phyloP scores from a whole-genome alignment of 2,113 vertebrate genomes.

The Daboia siamensis region DNA sequence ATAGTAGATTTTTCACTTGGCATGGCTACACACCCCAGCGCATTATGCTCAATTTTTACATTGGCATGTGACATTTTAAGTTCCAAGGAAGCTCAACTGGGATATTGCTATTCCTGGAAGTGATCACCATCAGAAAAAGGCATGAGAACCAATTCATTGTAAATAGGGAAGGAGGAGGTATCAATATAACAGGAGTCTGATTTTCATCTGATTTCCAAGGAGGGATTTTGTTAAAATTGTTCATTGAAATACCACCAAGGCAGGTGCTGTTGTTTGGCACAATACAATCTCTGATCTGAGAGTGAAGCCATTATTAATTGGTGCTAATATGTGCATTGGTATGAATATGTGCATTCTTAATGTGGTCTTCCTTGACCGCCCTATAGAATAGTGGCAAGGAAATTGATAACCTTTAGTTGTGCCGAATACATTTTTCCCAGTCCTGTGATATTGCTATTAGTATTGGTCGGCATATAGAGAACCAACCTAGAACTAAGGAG shows the following conservation, averaged over 20 bases:
- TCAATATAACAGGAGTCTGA: neutral
- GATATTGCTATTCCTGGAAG: neutral
- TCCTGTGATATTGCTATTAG: neutral
- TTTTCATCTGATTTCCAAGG: neutral
- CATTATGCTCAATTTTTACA: neutral
- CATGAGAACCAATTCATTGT: neutral
- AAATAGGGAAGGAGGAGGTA: neutral
- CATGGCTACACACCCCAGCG: neutral
- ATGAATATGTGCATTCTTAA: neutral
- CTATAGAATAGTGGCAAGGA: neutral
- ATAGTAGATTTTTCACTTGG: neutral
- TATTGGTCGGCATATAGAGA: neutral
- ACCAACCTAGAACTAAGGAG: neutral
- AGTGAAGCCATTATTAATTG: neutral
- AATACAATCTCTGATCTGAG: neutral
- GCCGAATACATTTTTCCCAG: neutral
- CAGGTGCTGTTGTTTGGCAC: neutral
- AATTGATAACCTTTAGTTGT: neutral
- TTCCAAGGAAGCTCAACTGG: neutral
- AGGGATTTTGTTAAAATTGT: neutral
- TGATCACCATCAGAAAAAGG: neutral
- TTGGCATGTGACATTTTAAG: neutral
- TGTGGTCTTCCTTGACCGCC: neutral
- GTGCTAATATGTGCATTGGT: neutral
- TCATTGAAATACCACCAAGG: neutral